Conservation (phyloP, 2,888 invertebrate genomes). For the Acanthosoma haemorrhoidale region DNA sequence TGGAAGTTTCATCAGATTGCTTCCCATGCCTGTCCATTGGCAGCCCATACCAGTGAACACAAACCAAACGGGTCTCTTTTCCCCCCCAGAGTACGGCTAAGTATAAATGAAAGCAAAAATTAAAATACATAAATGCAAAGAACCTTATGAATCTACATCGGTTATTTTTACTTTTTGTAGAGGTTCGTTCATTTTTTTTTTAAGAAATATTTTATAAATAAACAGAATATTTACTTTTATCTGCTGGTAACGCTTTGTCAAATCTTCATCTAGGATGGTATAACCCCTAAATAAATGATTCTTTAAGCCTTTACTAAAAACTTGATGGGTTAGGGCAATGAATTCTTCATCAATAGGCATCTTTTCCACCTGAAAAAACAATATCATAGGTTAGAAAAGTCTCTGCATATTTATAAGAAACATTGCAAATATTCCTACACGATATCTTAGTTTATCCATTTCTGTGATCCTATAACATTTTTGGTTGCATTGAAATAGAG, state of each 20-base stretch:
- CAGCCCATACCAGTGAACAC: constrained; percentile 71
- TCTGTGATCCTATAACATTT: too few relatives aligned
- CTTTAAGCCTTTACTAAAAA: neutral
- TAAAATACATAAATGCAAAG: neutral
- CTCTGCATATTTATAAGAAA: too few relatives aligned
- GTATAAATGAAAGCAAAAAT: neutral
- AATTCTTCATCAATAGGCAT: constrained; percentile 18
- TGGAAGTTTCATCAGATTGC: constrained; percentile 60
- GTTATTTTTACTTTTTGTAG: neutral
- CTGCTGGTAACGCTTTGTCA: neutral
- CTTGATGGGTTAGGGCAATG: neutral
- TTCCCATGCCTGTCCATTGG: constrained; percentile 66
- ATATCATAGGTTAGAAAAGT: neutral
- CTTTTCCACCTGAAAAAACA: neutral
- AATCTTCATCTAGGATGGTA: neutral
- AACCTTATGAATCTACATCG: neutral
- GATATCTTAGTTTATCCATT: too few relatives aligned
- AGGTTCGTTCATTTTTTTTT: neutral
- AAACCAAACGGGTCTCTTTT: constrained; percentile 55
- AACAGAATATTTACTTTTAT: neutral
- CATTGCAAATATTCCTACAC: too few relatives aligned
- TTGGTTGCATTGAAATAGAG: too few relatives aligned
- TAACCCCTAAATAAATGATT: constrained; percentile 9
- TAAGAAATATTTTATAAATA: neutral
- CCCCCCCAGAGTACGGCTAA: neutral